Conservation (phyloP, 2,113 vertebrate genomes). For the Murina feae region DNA sequence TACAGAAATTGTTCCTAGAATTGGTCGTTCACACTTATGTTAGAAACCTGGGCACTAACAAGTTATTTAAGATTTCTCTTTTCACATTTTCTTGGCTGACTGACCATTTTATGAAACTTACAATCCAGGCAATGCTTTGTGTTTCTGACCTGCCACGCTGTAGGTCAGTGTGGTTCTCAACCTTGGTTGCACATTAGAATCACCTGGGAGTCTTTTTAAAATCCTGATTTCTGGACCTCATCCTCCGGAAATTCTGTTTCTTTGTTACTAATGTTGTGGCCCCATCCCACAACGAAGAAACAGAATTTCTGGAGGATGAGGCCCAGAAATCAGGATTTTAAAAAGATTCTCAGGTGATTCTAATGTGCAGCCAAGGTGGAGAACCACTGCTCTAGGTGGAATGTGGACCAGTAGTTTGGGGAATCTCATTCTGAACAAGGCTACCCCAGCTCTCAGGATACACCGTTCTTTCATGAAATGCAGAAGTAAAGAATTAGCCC, state of each 20-base stretch:
- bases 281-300: too few species aligned
- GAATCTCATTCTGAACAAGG: background rate
- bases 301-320: too few species aligned
- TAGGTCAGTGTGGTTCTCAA: too few species aligned
- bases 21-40: background rate
- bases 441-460: background rate
- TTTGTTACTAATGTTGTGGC: too few species aligned
- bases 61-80: background rate
- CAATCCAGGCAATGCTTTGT: conserved; percentile 25
- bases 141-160: conserved; percentile 16
- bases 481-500: background rate
- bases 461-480: conserved; percentile 15
- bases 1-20: background rate
- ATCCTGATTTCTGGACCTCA: too few species aligned
- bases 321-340: too few species aligned
- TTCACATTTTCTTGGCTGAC: background rate
- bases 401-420: background rate
- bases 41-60: background rate
- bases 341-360: too few species aligned
- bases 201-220: too few species aligned
- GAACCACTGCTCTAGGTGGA: background rate
- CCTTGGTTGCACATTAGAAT: too few species aligned
- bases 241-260: too few species aligned
- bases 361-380: too few species aligned
- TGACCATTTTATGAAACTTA: background rate